These are phyloP conservation scores for Endotricha flammealis DNA, from an alignment of 2,888 invertebrate genomes.

Conservation along the genomic window DNA sequence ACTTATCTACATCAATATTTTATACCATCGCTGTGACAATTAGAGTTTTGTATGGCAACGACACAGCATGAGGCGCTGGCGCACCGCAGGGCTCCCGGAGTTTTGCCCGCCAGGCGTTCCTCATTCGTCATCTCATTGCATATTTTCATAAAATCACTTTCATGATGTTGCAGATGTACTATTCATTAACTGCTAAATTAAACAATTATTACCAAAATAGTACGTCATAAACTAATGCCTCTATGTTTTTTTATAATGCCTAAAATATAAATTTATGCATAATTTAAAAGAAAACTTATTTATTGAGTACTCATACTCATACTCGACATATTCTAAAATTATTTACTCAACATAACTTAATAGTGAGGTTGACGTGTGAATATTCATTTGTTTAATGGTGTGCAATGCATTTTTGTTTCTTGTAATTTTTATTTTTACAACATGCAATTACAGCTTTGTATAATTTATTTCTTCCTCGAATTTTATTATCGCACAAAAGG, in stretches of 20 bases:
- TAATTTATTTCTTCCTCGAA: constrained; percentile 31
- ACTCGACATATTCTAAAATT: too few species aligned
- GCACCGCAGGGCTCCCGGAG: constrained; percentile 40
- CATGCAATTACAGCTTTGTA: constrained; percentile 16
- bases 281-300: too few species aligned
- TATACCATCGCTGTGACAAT: constrained; percentile 78
- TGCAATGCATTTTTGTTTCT: background rate
- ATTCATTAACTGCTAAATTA: too few species aligned
- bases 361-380: too few species aligned
- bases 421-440: constrained; percentile 4
- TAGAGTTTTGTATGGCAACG: constrained; percentile 70
- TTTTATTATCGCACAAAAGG: constrained; percentile 47
- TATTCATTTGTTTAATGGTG: constrained; percentile 1
- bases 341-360: too few species aligned
- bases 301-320: too few species aligned
- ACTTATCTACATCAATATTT: too few species aligned
- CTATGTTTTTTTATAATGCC: too few species aligned
- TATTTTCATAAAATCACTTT: constrained; percentile 55
- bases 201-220: too few species aligned
- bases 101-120: constrained; percentile 25
- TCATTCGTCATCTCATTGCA: constrained; percentile 40
- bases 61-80: constrained; percentile 56
- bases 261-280: too few species aligned
- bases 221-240: too few species aligned
- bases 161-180: constrained; percentile 41